Evolutionary conservation across 2,888 invertebrate genomes (phyloP), one percentile per base, ranked within the genome.

Genomic region (Gasteruption jaculator): DNA sequence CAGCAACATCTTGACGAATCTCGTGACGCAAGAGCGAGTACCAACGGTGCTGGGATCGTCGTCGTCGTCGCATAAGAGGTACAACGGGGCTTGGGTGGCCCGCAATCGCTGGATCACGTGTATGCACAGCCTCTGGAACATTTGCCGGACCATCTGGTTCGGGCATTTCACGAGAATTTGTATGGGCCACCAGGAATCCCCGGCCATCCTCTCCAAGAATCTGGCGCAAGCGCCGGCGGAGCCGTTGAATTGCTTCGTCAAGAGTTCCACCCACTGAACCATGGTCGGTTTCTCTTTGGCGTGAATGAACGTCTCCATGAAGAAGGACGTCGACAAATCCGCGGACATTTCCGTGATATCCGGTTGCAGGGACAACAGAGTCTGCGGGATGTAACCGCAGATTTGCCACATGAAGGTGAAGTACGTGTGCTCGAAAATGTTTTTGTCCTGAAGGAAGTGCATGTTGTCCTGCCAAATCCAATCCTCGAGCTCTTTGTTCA

Each of bases 391-490:
- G 55, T 90, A 89, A 31, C 91, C 88, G 71, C 94, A 94, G 70
- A 94, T 87, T 73, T 95, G 93, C 80, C 91, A 93, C 90, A 95
- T 93, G 64, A 95, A 95, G 63, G 91, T 93, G 63, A 94, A 94
- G 68, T 95, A 95, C 0, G 90, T 89, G 65, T 94, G 94, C 62
- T 95, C 94, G 66, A 95, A 94, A 59, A 95, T 91, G 68, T 92
- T 93, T 65, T 92, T 91, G 71, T 95, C 94, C 63, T 91, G 90
- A 39, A 95, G 76, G 65, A 94, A 95, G 68, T 92, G 89, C 81
- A 89, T 89, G 69, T 95, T 95, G 73, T 95, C 95, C 65, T 91
- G 86, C 94, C 94, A 95, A 55, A 95, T 94, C 94, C 93, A 94
- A 71, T 90, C 87, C 65, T 91, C 89, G 25, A 94, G 74, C 56